phyloP scores from a whole-genome alignment of 2,888 invertebrate genomes.

The Eumerus sabulonum region DNA sequence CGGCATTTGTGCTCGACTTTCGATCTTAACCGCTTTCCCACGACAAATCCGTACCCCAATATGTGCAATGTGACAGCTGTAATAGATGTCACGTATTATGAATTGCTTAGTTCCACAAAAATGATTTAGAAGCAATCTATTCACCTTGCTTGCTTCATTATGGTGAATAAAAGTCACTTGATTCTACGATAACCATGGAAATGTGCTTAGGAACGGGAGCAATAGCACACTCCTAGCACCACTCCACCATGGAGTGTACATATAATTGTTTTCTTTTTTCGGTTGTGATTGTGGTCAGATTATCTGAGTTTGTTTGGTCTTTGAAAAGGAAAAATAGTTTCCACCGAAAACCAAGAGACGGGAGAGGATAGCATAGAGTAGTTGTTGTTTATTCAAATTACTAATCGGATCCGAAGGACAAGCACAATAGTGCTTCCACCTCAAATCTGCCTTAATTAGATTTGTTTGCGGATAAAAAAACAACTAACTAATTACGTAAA shows the following conservation, averaged over 20 bases:
- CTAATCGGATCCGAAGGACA: constrained; percentile 10
- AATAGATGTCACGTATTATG: too few relatives aligned
- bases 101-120: too few relatives aligned
- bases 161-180: too few relatives aligned
- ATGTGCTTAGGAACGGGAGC: too few relatives aligned
- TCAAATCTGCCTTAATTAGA: constrained; percentile 14
- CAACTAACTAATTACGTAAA: background rate
- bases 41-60: too few relatives aligned
- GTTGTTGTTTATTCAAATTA: constrained; percentile 22
- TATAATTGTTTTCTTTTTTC: constrained; percentile 26
- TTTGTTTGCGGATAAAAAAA: background rate
- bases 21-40: too few relatives aligned
- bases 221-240: too few relatives aligned
- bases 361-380: constrained; percentile 22
- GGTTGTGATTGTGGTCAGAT: constrained; percentile 34
- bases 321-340: background rate
- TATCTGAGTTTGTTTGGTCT: constrained; percentile 7
- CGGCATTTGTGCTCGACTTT: too few relatives aligned
- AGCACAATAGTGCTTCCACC: constrained; percentile 7
- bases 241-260: too few relatives aligned
- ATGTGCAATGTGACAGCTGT: too few relatives aligned
- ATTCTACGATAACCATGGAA: too few relatives aligned
- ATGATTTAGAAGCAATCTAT: too few relatives aligned
- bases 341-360: background rate
- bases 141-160: background rate